phyloP scores from a whole-genome alignment of 2,888 invertebrate species.

The Ptychoptera albimana region DNA sequence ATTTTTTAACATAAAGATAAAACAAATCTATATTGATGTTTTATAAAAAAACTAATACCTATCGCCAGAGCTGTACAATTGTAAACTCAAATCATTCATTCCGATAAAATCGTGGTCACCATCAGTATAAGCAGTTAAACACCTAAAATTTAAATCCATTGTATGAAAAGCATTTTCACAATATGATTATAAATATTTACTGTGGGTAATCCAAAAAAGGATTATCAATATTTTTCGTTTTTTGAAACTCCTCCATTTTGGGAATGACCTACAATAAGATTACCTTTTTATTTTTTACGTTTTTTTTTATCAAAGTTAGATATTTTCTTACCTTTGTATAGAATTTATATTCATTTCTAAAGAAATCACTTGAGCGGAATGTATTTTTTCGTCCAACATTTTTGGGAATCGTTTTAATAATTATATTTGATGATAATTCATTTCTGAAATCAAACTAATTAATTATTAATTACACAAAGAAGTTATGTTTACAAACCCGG shows the following conservation, averaged over 20 bases:
- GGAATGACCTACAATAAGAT: slow-evolving; percentile 15
- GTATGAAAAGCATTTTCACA: no score
- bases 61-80: slow-evolving; percentile 31
- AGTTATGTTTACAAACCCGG: slow-evolving; percentile 12
- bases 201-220: slow-evolving; percentile 37
- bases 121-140: slow-evolving; percentile 33
- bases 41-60: slow-evolving; percentile 15
- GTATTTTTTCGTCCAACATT: slow-evolving; percentile 44
- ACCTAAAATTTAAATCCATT: slow-evolving; percentile 5
- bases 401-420: slow-evolving; percentile 50
- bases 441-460: slow-evolving; percentile 11
- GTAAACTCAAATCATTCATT: slow-evolving; percentile 36
- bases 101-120: slow-evolving; percentile 39
- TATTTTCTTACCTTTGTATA: slow-evolving; percentile 30
- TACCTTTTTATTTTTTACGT: no score
- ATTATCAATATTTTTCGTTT: slow-evolving; percentile 20
- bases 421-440: slow-evolving; percentile 33
- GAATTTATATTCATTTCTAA: slow-evolving; percentile 51
- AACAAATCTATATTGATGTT: neutral
- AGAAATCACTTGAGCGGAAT: slow-evolving; percentile 48
- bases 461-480: neutral
- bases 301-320: neutral
- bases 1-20: neutral
- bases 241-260: slow-evolving; percentile 23
- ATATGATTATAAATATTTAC: neutral